Base-by-base conservation (phyloP, 2,888 invertebrate genomes). In the Steinernema hermaphroditum region DNA sequence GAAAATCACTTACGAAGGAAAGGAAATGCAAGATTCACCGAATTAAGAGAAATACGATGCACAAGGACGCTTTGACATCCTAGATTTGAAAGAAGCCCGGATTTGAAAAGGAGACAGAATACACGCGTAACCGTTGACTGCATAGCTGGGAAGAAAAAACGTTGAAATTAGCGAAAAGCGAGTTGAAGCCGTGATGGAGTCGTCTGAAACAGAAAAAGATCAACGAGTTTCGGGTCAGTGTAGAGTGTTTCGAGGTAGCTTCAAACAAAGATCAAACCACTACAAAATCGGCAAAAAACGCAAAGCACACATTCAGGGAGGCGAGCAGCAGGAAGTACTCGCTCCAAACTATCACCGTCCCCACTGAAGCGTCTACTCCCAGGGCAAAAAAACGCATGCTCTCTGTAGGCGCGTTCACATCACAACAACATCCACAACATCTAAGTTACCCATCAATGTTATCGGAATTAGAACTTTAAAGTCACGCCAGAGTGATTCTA, bases 401-500 rank as follows among this genome's bases (percentile, higher is more conserved):
- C 16, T 16, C 34, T 62, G 29, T 8, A 62, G 16, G 29, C 29
- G 32, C 62, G 8, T 32, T 16, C 32, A 62, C 34, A 32, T 29
- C 34, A 34, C 62, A 32, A 34, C 32, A 32, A 29, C 62, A 16
- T 29, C 32, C 62, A 62, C 62, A 32, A 62, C 62, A 62, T 16
- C 32, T 16, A 62, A 62, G 62, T 62, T 62, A 62, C 62, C 62
- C 46, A 46, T 46, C 8, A 62, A 32, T 4, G 62, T 62, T 62
- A 62, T 62, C 29, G 62, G 8, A 62, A 62, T 62, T 62, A 62
- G 62, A 62, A 62, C 62, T 62, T 62, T 62, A 62, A 32, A 29
- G 62, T 62, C 9, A 62, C 62, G 62, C 62, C 62, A 62, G 62
- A 32, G 8, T 62, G 62, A 32, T 29, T 62, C 62, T 62, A 62